A percentile compares a stretch with the other conserved stretches of the same genome.
Evolutionary conservation across 37 sponge, comb jelly and placozoan species (phyloP).

Genomic region (Halichondria panicea): DNA sequence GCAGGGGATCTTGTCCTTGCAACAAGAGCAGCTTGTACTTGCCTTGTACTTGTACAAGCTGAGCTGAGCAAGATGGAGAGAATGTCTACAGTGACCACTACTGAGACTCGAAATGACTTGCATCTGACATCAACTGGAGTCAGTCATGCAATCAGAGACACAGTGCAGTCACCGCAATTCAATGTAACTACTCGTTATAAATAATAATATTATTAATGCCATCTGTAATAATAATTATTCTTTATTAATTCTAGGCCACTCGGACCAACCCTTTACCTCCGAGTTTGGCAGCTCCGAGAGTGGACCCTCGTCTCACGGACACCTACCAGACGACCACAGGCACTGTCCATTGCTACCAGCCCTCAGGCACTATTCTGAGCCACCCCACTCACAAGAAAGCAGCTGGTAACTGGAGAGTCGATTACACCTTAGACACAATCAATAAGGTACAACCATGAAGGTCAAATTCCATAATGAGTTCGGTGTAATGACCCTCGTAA

Average conservation of each 20-base stretch:
- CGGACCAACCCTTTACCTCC: constrained; percentile 33
- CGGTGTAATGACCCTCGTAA: too few species aligned
- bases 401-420: constrained; percentile 56
- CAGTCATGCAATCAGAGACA: constrained; percentile 33
- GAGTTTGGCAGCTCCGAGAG: not conserved
- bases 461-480: not conserved
- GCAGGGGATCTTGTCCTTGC: too few species aligned
- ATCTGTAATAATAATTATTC: not conserved
- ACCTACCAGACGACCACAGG: constrained; percentile 64
- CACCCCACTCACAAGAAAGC: constrained; percentile 57
- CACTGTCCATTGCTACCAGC: constrained; percentile 35
- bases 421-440: constrained; percentile 33
- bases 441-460: constrained; percentile 32
- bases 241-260: constrained; percentile 11
- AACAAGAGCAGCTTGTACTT: too few species aligned
- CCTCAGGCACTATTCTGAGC: constrained; percentile 1
- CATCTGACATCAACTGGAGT: constrained; percentile 67
- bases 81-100: constrained; percentile 43
- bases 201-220: not conserved
- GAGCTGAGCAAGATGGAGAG: constrained; percentile 16
- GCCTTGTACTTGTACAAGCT: too few species aligned
- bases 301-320: constrained; percentile 9
- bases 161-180: not conserved
- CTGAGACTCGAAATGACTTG: constrained; percentile 65
- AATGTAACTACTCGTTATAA: not conserved